phyloP scores from a whole-genome alignment of 2,888 invertebrate genomes.

The Dromius quadrimaculatus region DNA sequence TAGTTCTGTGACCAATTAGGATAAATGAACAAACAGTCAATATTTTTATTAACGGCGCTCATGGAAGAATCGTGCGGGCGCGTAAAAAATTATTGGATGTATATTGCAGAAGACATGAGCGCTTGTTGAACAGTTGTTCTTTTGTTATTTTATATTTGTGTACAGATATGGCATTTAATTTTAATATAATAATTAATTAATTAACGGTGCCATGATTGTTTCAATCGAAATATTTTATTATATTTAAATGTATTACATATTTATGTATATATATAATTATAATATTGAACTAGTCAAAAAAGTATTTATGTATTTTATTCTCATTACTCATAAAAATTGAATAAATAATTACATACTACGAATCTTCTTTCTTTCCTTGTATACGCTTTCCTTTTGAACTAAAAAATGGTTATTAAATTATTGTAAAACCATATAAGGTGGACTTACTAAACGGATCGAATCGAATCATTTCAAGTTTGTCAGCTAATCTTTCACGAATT shows the following conservation, averaged over 20 bases:
- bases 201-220: slow-evolving; percentile 34
- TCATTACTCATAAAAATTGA: slow-evolving; percentile 32
- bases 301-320: slow-evolving; percentile 33
- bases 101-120: slow-evolving; percentile 39
- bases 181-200: slow-evolving; percentile 38
- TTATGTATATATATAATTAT: slow-evolving; percentile 27
- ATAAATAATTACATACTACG: slow-evolving; percentile 71
- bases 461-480: slow-evolving; percentile 80
- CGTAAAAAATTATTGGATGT: slow-evolving; percentile 15
- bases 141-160: slow-evolving; percentile 32
- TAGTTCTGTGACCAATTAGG: slow-evolving; percentile 48
- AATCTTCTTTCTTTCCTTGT: slow-evolving; percentile 81
- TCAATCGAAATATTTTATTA: slow-evolving; percentile 22
- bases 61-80: slow-evolving; percentile 39
- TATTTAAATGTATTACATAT: slow-evolving; percentile 19
- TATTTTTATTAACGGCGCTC: slow-evolving; percentile 49
- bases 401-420: slow-evolving; percentile 63
- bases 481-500: slow-evolving; percentile 79
- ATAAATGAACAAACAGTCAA: slow-evolving; percentile 38
- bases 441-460: slow-evolving; percentile 86
- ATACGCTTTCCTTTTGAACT: slow-evolving; percentile 78
- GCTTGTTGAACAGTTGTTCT: slow-evolving; percentile 40
- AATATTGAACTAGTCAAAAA: slow-evolving; percentile 37
- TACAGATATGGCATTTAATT: slow-evolving; percentile 40
- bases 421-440: slow-evolving; percentile 36